Base-by-base conservation (phyloP, 2,113 vertebrate genomes). In the Dunckerocampus dactyliophorus region DNA sequence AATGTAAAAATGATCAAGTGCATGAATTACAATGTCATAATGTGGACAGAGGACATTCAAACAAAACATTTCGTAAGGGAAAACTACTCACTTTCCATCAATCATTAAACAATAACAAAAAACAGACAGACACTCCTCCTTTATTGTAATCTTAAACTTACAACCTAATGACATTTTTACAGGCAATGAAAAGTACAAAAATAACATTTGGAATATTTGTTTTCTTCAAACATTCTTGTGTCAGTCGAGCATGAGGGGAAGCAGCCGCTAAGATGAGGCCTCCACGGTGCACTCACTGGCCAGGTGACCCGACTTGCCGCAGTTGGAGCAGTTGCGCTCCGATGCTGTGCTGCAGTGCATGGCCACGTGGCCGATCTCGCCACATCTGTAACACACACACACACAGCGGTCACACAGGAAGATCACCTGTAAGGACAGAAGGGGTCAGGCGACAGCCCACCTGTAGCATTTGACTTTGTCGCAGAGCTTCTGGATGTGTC, bases 71-170 rank as follows among this genome's bases (percentile, higher is more conserved):
- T n/a, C n/a, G n/a, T n/a, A n/a, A n/a, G n/a, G n/a, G n/a, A n/a
- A n/a, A n/a, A n/a, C n/a, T n/a, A n/a, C n/a, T n/a, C n/a, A n/a
- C n/a, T n/a, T n/a, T n/a, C n/a, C n/a, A n/a, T n/a, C n/a, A n/a
- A n/a, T n/a, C n/a, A n/a, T n/a, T n/a, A n/a, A n/a, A n/a, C n/a
- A n/a, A n/a, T n/a, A n/a, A n/a, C n/a, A n/a, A n/a, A n/a, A n/a
- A n/a, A n/a, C n/a, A n/a, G n/a, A n/a, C n/a, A n/a, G n/a, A n/a
- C n/a, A n/a, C n/a, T n/a, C n/a, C n/a, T n/a, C n/a, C 93, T 98
- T 99, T 98, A 98, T 99, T 98, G 95, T 95, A 94, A 97, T 94
- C 95, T 97, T 98, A 98, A 97, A 98, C 97, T 95, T 97, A 97
- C 94, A 96, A 94, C 94, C 94, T 96, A 98, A 98, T 95, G 93